Evolutionary conservation across 1,140 invertebrate genomes (phyloP), one percentile per base, ranked within the genome.

Genomic region (Aphidius gifuensis): DNA sequence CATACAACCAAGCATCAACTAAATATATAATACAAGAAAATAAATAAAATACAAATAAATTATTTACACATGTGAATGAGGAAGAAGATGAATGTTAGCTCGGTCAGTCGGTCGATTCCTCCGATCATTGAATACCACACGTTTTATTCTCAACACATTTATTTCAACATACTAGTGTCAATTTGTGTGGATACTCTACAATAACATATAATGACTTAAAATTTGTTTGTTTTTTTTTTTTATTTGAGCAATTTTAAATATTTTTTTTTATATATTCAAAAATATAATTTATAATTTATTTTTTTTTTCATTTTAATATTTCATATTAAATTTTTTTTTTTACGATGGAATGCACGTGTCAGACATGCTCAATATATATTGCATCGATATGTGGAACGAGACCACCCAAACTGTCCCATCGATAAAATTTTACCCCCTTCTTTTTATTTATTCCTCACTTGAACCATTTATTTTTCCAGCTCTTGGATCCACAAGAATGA

Each of bases 21-120:
- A 44, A 44, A 8, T 44, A 9, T 44, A 44, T 44, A 11, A 8
- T 44, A 32, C 2, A 32, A 8, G 2, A 44, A 11, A 44, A 8
- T 7, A 44, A 44, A 44, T 44, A 7, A 44, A 7, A 44, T 44
- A 11, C 1, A 11, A 44, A 32, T 44, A 8, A 11, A 44, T 44
- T 44, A 44, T 44, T 44, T 44, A 11, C 9, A 44, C 43, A 44
- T 7, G 7, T 44, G 43, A 44, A 44, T 11, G 43, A 44, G 43
- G 43, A 8, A 44, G 43, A 11, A 11, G 43, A 8, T 44, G 7
- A 44, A 32, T 32, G 23, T 32, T 74, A 69, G 70, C 67, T 73
- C 72, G 69, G 72, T 73, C 69, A 70, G 72, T 73, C 70, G 72
- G 53, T 65, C 65, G 66, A 63, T 61, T 65, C 62, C 45, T 64